Percentiles rank a stretch among this genome's conserved stretches.
These are phyloP conservation scores for Drosophila pseudotakahashii DNA, from an alignment of 2,888 invertebrate species.

Conservation along the genomic window DNA sequence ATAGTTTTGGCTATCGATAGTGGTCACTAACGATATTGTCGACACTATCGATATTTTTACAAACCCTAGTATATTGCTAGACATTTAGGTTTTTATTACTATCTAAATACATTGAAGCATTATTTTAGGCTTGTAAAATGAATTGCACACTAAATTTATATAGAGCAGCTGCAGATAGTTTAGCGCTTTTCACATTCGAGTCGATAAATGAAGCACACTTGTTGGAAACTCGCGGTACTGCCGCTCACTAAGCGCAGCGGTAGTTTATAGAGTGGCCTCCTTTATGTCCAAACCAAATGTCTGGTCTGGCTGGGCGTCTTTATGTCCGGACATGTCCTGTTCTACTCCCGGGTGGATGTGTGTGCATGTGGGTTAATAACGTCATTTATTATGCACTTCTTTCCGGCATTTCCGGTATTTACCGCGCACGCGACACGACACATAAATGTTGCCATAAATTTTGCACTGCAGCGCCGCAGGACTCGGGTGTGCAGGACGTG, in stretches of 20 bases:
- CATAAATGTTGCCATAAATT: conserved; percentile 80
- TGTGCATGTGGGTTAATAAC: conserved; percentile 78
- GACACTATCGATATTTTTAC: no score
- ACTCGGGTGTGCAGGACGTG: conserved; percentile 19
- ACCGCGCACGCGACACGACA: conserved; percentile 81
- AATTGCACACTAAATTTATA: background rate
- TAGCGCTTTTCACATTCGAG: conserved; percentile 7
- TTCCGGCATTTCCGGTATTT: conserved; percentile 79
- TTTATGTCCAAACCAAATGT: conserved; percentile 23
- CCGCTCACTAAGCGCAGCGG: conserved; percentile 11
- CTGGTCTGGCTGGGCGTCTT: conserved; percentile 6
- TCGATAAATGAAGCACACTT: conserved; percentile 20
- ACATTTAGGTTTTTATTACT: background rate
- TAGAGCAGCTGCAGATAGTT: background rate
- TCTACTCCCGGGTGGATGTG: conserved; percentile 22
- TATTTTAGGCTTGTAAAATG: no score
- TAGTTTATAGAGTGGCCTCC: conserved; percentile 35
- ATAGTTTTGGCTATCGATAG: no score
- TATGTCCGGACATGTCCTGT: conserved; percentile 37
- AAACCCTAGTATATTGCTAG: no score
- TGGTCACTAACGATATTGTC: no score
- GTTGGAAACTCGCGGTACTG: conserved; percentile 5
- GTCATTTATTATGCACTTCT: conserved; percentile 80
- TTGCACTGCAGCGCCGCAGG: conserved; percentile 65
- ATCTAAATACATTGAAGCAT: no score